Conservation (phyloP, 2,888 invertebrate species). For the Phaonia tiefii region DNA sequence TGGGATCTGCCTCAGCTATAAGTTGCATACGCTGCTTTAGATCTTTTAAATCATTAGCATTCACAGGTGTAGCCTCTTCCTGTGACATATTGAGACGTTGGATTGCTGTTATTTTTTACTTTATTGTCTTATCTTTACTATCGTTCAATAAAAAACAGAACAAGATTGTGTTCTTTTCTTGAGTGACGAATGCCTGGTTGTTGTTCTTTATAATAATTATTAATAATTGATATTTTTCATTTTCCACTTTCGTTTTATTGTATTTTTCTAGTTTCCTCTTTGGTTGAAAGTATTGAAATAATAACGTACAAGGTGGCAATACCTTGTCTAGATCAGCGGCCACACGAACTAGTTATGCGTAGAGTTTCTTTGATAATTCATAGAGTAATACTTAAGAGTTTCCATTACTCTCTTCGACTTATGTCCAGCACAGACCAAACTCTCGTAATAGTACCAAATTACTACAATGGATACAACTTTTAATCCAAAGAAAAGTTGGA, state of each 20-base stretch:
- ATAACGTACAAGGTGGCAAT: no score
- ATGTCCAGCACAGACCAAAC: no score
- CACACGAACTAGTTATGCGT: no score
- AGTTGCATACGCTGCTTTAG: slow-evolving; percentile 87
- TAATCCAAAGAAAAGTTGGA: no score
- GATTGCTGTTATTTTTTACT: slow-evolving; percentile 18
- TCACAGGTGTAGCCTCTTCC: slow-evolving; percentile 81
- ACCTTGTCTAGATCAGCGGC: no score
- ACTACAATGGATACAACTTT: no score
- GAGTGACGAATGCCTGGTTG: slow-evolving; percentile 27
- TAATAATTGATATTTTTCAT: slow-evolving; percentile 40
- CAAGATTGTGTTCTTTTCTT: not conserved
- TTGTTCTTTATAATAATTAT: slow-evolving; percentile 24
- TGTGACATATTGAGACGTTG: slow-evolving; percentile 77
- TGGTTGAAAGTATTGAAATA: no score
- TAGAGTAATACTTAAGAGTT: no score
- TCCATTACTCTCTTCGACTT: no score
- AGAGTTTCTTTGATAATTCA: no score
- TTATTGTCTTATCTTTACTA: slow-evolving; percentile 33
- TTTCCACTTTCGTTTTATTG: not conserved
- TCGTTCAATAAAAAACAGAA: not conserved
- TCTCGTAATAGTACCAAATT: no score
- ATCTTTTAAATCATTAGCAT: slow-evolving; percentile 84
- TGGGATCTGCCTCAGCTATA: slow-evolving; percentile 87
- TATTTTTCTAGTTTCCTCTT: no score